Evolutionary conservation across 2,113 vertebrate species (phyloP).

Genomic region (Apteryx mantelli): DNA sequence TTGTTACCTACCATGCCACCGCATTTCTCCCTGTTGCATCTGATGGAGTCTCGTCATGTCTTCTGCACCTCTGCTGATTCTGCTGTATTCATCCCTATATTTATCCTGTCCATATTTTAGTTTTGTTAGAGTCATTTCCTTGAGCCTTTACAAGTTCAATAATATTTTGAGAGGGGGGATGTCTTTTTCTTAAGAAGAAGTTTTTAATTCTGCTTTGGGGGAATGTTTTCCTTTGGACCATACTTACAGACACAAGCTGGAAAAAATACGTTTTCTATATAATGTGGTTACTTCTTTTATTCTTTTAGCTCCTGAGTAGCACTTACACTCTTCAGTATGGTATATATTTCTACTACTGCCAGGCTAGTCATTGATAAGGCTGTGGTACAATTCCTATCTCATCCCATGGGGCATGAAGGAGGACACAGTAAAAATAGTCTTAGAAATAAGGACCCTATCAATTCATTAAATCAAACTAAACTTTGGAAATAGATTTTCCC

Average conservation of each 20-base stretch:
- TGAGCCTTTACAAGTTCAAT: neutral
- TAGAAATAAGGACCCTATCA: neutral
- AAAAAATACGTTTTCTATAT: neutral
- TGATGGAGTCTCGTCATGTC: neutral
- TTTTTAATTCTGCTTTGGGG: neutral
- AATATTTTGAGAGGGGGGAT: fast-evolving
- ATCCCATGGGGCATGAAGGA: neutral
- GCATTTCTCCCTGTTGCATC: neutral
- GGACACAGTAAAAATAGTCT: neutral
- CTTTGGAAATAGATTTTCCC: neutral
- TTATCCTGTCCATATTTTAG: no score
- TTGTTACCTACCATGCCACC: neutral
- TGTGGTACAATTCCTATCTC: neutral
- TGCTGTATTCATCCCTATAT: fast-evolving
- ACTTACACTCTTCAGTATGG: neutral
- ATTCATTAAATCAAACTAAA: neutral
- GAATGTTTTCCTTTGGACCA: neutral
- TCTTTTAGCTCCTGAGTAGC: neutral
- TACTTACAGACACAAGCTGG: neutral
- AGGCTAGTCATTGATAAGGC: neutral
- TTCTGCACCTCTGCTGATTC: neutral
- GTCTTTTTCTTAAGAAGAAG: neutral
- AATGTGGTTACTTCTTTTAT: neutral
- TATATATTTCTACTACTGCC: neutral
- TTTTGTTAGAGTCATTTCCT: neutral